Evolutionary conservation across 1,140 invertebrate species (phyloP).

Genomic region (Oncopodura yosiiana): DNA sequence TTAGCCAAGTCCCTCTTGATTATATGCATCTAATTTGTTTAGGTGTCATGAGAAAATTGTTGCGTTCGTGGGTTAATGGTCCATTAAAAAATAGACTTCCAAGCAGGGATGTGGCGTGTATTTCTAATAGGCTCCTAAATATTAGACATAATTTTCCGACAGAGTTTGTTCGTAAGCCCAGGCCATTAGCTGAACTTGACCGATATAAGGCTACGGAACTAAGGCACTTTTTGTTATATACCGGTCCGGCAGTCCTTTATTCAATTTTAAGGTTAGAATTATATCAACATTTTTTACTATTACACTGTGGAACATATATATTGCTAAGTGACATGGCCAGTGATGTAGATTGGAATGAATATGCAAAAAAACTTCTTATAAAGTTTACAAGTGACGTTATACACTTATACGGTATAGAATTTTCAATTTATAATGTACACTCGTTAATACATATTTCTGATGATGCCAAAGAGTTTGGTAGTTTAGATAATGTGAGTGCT

Average conservation of each 20-base stretch:
- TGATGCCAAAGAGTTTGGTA: slow-evolving; percentile 40
- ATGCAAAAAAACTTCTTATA: slow-evolving; percentile 6
- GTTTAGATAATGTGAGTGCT: slow-evolving; percentile 39
- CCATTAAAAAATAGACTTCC: slow-evolving; percentile 16
- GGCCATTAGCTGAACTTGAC: slow-evolving; percentile 3
- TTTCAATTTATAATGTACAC: slow-evolving; percentile 27
- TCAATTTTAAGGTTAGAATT: neutral
- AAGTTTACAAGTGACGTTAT: slow-evolving; percentile 1
- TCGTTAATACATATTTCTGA: slow-evolving; percentile 38
- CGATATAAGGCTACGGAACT: slow-evolving; percentile 28
- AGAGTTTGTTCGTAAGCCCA: slow-evolving; percentile 30
- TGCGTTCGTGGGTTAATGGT: slow-evolving; percentile 3
- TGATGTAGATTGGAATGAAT: neutral
- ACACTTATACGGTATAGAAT: slow-evolving; percentile 7
- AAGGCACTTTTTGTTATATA: slow-evolving; percentile 24
- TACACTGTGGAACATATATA: slow-evolving; percentile 10
- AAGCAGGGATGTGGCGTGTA: slow-evolving; percentile 29
- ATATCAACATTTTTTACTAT: slow-evolving; percentile 11
- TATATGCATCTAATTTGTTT: slow-evolving; percentile 17
- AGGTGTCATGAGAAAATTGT: slow-evolving; percentile 14
- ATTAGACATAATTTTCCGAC: slow-evolving; percentile 25
- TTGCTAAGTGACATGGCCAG: neutral
- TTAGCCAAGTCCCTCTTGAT: slow-evolving; percentile 11
- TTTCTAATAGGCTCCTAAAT: slow-evolving; percentile 22
- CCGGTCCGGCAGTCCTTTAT: slow-evolving; percentile 11